Conservation (phyloP, 2,888 invertebrate genomes). For the Copidosoma aretas region DNA sequence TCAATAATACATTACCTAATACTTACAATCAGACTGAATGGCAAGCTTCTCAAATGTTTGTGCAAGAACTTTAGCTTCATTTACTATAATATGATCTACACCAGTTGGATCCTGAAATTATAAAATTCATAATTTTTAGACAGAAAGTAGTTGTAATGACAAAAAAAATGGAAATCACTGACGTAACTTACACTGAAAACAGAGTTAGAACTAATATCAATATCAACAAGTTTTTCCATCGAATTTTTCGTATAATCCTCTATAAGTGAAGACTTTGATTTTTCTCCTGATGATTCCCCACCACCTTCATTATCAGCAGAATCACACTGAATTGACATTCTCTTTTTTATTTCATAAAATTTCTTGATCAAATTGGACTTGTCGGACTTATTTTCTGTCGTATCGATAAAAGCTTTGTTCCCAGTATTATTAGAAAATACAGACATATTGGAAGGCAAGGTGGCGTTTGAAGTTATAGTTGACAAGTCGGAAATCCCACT, state of each 20-base stretch:
- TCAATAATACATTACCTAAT: neutral
- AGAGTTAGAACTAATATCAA: constrained; percentile 49
- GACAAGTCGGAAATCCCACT: constrained; percentile 35
- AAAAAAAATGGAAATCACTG: neutral
- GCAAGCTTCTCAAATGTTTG: constrained; percentile 53
- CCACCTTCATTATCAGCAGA: constrained; percentile 1
- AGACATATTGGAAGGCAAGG: constrained; percentile 17
- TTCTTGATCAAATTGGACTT: constrained; percentile 45
- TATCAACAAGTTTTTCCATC: constrained; percentile 49
- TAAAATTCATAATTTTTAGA: neutral
- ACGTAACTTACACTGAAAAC: constrained; percentile 51
- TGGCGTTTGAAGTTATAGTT: constrained; percentile 15
- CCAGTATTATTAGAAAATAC: constrained; percentile 44
- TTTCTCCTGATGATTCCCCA: neutral
- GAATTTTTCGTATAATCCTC: constrained; percentile 12
- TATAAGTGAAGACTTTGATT: neutral
- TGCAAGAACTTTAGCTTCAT: constrained; percentile 53
- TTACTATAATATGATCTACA: constrained; percentile 46
- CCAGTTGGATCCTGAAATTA: constrained; percentile 41
- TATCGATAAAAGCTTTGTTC: constrained; percentile 50
- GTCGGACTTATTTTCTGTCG: constrained; percentile 30
- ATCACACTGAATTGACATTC: constrained; percentile 30
- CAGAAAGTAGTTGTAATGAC: neutral
- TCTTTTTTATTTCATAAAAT: constrained; percentile 45
- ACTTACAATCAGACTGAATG: constrained; percentile 50